Base-by-base conservation (phyloP, 2,113 vertebrate genomes). In the Hemichromis elongatus region DNA sequence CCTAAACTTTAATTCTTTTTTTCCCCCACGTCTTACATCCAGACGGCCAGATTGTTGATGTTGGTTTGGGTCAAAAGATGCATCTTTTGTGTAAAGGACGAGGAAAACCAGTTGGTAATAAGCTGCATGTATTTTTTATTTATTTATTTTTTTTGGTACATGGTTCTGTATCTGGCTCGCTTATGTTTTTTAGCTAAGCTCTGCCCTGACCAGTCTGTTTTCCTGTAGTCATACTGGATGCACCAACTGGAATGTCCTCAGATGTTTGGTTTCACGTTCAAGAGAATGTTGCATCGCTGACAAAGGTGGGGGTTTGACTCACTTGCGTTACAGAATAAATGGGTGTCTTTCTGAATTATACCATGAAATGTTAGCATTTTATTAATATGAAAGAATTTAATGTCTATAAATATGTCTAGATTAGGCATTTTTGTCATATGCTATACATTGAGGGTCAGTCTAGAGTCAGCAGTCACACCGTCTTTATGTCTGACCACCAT, bases 221-320 rank as follows among this genome's bases (percentile, higher is more conserved):
- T 33, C 83, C 16, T 88, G 50, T 42, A 97, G 96, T 97, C 11
- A 77, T 97, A 81, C 93, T 97, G 52, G 96, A 97, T 89, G 92
- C 96, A 33, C 96, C 96, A 6, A 94, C 96, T 28, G 96, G 96
- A 30, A 96, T 94, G 95, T 96, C 96, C 10, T 96, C 96, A 45
- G 96, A 96, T 37, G 68, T 96, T 78, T 97, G 96, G 96, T 86
- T 95, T 83, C 90, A 96, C 61, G 91, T 97, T 61, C 96, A 97
- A 80, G 95, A 97, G 56, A 95, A 86, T 54, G 73, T 97, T 42
- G 93, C 96, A 33, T 84, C 87, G 45, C 14, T 94, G 61, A 96
- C 96, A 79, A 96, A 90, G 95, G 96, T 96, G 40, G 84, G 92
- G 83, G 86, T 54, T 68, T 47, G 8, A 40, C 33, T 59, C 28